These are phyloP conservation scores for Eilema caniola DNA, from an alignment of 2,888 invertebrate species.

Conservation along the genomic window DNA sequence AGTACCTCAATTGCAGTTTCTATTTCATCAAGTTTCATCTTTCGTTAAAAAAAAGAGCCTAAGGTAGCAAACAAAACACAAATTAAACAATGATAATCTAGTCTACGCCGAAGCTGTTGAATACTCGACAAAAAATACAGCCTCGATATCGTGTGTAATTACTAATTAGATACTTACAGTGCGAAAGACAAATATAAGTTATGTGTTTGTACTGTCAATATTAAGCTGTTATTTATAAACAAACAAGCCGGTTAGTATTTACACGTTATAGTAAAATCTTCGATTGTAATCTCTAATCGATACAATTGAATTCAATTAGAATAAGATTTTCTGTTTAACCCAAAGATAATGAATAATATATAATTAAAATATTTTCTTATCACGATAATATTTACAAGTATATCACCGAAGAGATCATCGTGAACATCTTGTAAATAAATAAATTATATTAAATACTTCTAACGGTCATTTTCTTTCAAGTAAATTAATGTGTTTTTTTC, in stretches of 20 bases:
- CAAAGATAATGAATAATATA: background rate
- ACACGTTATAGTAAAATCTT: too few relatives aligned
- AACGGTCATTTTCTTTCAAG: background rate
- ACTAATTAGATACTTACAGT: conserved; percentile 5
- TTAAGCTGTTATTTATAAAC: conserved; percentile 40
- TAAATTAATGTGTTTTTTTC: background rate
- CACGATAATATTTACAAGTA: background rate
- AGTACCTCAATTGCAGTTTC: background rate
- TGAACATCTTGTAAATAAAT: background rate
- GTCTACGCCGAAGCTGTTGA: background rate
- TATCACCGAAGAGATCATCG: background rate
- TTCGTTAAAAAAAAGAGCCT: background rate
- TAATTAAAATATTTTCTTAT: background rate
- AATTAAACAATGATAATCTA: background rate
- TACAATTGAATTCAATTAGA: background rate
- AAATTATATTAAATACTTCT: background rate
- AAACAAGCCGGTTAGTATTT: conserved; percentile 12
- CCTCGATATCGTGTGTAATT: conserved; percentile 6
- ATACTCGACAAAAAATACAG: conserved; percentile 33
- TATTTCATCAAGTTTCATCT: background rate
- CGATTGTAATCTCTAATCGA: background rate
- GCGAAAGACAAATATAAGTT: conserved; percentile 32
- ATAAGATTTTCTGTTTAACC: background rate
- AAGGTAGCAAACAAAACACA: background rate
- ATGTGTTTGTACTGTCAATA: conserved; percentile 35